A percentile compares a stretch with the other conserved stretches of the same genome.
Evolutionary conservation across 1,140 invertebrate genomes (phyloP).

Genomic region (Dreissena polymorpha): DNA sequence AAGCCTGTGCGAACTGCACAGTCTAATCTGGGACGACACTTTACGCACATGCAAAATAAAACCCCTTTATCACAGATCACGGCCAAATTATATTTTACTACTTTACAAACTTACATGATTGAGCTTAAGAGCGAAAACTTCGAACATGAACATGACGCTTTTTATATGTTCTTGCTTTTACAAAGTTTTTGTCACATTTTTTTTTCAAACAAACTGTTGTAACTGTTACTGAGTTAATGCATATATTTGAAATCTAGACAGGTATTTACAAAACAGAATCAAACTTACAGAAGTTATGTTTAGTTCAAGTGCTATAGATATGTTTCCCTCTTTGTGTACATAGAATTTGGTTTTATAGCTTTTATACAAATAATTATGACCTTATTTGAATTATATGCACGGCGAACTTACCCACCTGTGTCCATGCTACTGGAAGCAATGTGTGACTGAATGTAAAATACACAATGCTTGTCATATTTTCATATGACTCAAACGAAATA

Average conservation of each 20-base stretch:
- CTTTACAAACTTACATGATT: too few relatives aligned
- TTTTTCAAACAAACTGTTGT: not conserved
- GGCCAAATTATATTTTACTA: too few relatives aligned
- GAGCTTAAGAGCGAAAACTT: not conserved
- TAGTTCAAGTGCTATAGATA: not conserved
- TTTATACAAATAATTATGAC: slow-evolving; percentile 29
- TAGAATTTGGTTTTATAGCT: slow-evolving; percentile 31
- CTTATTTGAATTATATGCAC: slow-evolving; percentile 10
- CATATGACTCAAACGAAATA: slow-evolving; percentile 49
- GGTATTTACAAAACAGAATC: not conserved
- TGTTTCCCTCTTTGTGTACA: slow-evolving; percentile 24
- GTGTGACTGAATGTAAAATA: slow-evolving; percentile 31
- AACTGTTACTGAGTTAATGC: not conserved
- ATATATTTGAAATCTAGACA: not conserved
- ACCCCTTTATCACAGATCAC: too few relatives aligned
- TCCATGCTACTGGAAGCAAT: slow-evolving; percentile 4
- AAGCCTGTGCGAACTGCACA: too few relatives aligned
- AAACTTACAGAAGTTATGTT: not conserved
- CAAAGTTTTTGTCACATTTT: not conserved
- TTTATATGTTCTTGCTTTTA: not conserved
- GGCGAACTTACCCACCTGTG: slow-evolving; percentile 1
- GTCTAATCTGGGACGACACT: too few relatives aligned
- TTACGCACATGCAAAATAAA: too few relatives aligned
- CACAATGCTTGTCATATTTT: slow-evolving; percentile 49
- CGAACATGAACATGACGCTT: not conserved